phyloP scores from a whole-genome alignment of 35 echinoderm and acorn worm genomes.

The Lytechinus pictus region DNA sequence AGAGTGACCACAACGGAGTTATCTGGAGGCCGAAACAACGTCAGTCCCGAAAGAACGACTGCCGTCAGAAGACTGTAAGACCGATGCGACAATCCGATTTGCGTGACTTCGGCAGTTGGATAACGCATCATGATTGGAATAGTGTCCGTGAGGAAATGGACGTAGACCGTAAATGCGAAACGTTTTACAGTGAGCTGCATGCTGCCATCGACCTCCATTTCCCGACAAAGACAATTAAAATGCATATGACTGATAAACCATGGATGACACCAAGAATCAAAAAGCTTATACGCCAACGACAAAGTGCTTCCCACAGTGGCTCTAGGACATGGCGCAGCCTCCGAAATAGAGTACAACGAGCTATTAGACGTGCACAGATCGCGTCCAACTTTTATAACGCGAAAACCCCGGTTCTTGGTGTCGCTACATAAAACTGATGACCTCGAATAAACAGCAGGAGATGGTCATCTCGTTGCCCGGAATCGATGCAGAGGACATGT shows the following conservation, averaged over 20 bases:
- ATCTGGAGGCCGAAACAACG: conserved; percentile 17
- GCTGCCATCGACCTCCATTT: conserved; percentile 21
- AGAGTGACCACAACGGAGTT: conserved; percentile 53
- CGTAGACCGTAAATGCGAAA: conserved; percentile 7
- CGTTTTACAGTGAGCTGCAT: conserved; percentile 1
- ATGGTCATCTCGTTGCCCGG: background rate
- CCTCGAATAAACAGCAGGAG: background rate
- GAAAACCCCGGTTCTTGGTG: background rate
- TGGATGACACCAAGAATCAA: background rate
- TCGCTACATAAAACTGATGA: conserved; percentile 17
- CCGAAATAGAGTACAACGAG: background rate
- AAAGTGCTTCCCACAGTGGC: background rate
- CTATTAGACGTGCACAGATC: background rate
- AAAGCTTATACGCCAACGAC: background rate
- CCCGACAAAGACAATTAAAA: background rate
- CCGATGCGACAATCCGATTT: conserved; percentile 17
- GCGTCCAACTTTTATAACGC: background rate
- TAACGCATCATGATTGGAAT: conserved; percentile 50
- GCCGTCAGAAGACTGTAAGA: background rate
- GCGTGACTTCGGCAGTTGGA: conserved; percentile 38
- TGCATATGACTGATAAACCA: conserved; percentile 9
- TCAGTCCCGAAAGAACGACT: background rate
- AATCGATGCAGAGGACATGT: no score
- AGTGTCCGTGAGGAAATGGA: background rate
- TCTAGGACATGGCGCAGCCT: background rate